phyloP scores from a whole-genome alignment of 2,888 invertebrate genomes.

The Halictus quadricinctus region DNA sequence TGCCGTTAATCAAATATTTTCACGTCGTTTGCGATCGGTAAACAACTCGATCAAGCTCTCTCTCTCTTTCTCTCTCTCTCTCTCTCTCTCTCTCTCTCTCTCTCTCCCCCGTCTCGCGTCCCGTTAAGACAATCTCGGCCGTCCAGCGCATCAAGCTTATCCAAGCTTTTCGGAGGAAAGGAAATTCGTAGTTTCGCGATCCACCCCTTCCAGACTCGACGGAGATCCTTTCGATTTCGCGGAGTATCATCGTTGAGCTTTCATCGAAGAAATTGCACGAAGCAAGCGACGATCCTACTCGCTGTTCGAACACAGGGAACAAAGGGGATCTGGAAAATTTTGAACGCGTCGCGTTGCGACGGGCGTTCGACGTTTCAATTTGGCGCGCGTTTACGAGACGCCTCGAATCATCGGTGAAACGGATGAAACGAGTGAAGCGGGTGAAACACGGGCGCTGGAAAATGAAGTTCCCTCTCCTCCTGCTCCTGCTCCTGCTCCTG shows the following conservation, averaged over 20 bases:
- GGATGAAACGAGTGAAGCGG: neutral
- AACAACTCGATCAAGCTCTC: constrained; percentile 14
- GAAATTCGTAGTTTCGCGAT: no score
- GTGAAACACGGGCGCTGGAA: constrained; percentile 9
- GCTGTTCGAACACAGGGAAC: neutral
- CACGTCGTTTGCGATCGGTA: constrained; percentile 51
- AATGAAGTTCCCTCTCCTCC: constrained; percentile 7
- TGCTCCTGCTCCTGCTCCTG: neutral
- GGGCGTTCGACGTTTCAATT: constrained; percentile 18
- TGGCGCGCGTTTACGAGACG: neutral
- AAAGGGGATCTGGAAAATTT: neutral
- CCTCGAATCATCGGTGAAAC: constrained; percentile 22
- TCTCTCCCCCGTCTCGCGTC: neutral
- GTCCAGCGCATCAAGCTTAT: no score
- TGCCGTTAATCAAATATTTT: constrained; percentile 65
- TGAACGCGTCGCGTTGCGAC: neutral
- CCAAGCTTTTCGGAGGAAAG: no score
- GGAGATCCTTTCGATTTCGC: neutral
- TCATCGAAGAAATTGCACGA: neutral
- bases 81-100: neutral
- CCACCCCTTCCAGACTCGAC: neutral
- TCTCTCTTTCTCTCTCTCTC: neutral
- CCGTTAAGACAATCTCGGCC: neutral
- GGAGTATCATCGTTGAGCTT: neutral
- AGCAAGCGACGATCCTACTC: neutral